These are phyloP conservation scores for Pelvicachromis taeniatus DNA, from an alignment of 2,113 vertebrate species.

Conservation along the genomic window DNA sequence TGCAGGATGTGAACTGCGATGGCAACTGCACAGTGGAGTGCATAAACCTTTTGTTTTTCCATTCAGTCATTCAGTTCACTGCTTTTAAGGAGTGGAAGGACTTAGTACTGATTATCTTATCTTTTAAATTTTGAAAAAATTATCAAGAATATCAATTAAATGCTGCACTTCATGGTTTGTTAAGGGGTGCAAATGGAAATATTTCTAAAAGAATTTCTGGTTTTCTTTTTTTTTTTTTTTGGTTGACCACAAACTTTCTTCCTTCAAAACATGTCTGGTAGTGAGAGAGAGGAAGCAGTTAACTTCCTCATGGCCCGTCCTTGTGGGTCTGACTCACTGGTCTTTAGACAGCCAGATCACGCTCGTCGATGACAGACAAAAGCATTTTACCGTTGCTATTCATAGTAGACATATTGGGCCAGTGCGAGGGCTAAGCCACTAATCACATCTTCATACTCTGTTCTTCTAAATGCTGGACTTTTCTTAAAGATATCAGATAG, in stretches of 20 bases:
- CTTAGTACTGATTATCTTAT: neutral
- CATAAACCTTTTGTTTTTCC: neutral
- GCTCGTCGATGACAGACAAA: conserved; percentile 21
- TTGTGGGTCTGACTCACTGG: conserved; percentile 63
- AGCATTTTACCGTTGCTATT: conserved; percentile 16
- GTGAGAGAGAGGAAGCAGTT: conserved; percentile 53
- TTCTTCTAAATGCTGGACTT: neutral
- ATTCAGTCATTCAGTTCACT: neutral
- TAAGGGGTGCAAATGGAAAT: neutral
- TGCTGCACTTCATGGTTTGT: neutral
- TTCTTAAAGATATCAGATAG: neutral
- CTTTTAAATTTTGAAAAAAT: neutral
- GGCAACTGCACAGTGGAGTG: neutral
- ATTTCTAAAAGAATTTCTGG: neutral
- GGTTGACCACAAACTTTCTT: neutral
- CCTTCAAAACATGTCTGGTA: conserved; percentile 45
- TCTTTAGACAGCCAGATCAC: conserved; percentile 19
- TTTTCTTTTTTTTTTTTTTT: neutral
- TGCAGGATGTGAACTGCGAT: neutral
- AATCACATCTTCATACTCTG: neutral
- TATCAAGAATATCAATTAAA: neutral
- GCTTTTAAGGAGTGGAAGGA: neutral
- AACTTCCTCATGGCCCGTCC: conserved; percentile 55
- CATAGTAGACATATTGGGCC: conserved; percentile 29
- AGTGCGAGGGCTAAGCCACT: neutral